Evolutionary conservation across 2,113 vertebrate species (phyloP).

Genomic region (Cephalopterus ornatus): DNA sequence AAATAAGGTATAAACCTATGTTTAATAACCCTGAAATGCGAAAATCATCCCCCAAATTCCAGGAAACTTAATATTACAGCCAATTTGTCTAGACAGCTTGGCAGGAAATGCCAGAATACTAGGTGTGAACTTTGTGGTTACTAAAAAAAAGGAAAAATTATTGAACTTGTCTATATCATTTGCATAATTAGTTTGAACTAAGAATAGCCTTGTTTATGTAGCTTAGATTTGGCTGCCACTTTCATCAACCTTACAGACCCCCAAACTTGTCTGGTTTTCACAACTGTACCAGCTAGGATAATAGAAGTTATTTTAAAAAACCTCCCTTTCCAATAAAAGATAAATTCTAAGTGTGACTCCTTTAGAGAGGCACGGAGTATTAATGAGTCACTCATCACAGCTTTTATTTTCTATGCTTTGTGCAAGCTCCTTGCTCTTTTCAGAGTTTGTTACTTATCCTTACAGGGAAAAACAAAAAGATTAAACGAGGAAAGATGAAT

Average conservation of each 20-base stretch:
- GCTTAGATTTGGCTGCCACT: not conserved
- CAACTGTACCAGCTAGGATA: not conserved
- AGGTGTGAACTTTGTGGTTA: slow-evolving; percentile 23
- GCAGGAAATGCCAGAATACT: slow-evolving; percentile 39
- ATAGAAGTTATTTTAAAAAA: not conserved
- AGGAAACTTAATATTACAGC: not conserved
- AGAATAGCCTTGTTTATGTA: not conserved
- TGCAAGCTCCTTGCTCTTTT: not conserved
- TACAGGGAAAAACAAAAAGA: not conserved
- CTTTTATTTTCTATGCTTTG: not conserved
- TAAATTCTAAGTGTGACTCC: not conserved
- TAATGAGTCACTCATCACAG: not conserved
- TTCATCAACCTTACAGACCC: not conserved
- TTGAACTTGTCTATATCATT: not conserved
- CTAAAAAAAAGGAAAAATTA: slow-evolving; percentile 3
- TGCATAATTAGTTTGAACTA: slow-evolving; percentile 36
- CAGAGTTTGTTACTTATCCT: not conserved
- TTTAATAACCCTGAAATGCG: slow-evolving; percentile 28
- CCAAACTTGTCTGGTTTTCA: slow-evolving; percentile 1
- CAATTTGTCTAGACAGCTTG: slow-evolving; percentile 54
- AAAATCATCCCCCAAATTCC: slow-evolving; percentile 32
- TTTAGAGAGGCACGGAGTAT: not conserved
- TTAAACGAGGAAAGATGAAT: not conserved
- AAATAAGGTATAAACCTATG: slow-evolving; percentile 39
- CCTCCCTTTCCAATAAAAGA: not conserved